Percentiles rank a stretch among this genome's conserved stretches.
These are phyloP conservation scores for Semotilus atromaculatus DNA, from an alignment of 2,797 vertebrate genomes.

Conservation along the genomic window DNA sequence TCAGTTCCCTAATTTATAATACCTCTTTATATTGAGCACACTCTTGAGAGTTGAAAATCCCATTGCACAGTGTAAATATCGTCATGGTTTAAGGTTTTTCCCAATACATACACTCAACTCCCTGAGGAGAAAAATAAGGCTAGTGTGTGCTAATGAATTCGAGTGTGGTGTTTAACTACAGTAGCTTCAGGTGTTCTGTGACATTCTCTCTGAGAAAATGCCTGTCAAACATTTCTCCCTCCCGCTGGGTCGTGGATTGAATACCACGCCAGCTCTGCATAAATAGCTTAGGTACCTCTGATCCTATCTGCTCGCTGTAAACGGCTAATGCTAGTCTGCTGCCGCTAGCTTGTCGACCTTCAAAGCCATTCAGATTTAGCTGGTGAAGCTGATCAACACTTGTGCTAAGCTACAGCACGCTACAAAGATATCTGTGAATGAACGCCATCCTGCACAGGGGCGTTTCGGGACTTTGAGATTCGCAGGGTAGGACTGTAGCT, in stretches of 20 bases:
- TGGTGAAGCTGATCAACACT: too few species aligned
- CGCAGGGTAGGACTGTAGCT: too few species aligned
- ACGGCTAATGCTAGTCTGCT: conserved; percentile 37
- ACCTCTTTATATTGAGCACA: conserved; percentile 21
- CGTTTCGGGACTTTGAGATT: too few species aligned
- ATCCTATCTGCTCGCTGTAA: conserved; percentile 14
- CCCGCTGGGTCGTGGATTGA: conserved; percentile 44
- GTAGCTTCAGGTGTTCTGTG: conserved; percentile 75
- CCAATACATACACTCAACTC: conserved; percentile 62
- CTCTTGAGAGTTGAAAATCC: conserved; percentile 49
- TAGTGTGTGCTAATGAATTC: conserved; percentile 73
- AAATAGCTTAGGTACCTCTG: conserved; percentile 15
- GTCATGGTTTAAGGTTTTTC: conserved; percentile 65
- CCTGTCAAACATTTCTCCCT: conserved; percentile 69
- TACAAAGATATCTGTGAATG: too few species aligned
- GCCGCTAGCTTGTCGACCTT: conserved; percentile 39
- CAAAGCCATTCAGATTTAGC: neutral
- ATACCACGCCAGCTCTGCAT: conserved; percentile 28
- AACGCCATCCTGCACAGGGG: too few species aligned
- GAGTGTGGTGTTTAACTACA: conserved; percentile 68
- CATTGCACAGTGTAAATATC: conserved; percentile 72
- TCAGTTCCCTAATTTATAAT: neutral
- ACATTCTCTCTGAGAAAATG: conserved; percentile 73
- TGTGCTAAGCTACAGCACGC: too few species aligned
- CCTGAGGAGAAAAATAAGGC: conserved; percentile 71